Conservation (phyloP, 2,113 vertebrate genomes). For the Plecotus auritus region DNA sequence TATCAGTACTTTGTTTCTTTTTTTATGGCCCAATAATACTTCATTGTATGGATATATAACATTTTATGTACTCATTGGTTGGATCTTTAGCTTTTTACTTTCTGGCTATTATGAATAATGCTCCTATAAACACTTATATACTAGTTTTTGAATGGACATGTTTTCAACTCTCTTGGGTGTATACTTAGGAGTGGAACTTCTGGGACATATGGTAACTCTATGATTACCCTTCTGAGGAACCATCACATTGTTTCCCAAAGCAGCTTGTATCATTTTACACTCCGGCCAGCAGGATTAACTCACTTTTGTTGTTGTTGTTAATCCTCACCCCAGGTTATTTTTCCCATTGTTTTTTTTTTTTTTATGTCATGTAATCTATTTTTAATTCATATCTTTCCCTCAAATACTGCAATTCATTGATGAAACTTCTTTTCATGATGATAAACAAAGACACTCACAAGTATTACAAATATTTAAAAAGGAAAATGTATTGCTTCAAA, state of each 20-base stretch:
- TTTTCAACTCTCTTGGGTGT: not conserved
- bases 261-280: not conserved
- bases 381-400: not conserved
- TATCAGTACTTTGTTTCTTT: not conserved
- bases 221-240: not conserved
- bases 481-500: slow-evolving; percentile 43
- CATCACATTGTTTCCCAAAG: not conserved
- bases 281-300: not conserved
- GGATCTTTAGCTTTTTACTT: not conserved
- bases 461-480: slow-evolving; percentile 36
- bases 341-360: too few species aligned
- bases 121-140: not conserved
- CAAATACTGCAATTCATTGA: slow-evolving; percentile 58
- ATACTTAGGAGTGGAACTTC: not conserved
- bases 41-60: not conserved
- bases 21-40: not conserved
- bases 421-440: slow-evolving; percentile 9
- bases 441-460: slow-evolving; percentile 44
- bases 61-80: not conserved
- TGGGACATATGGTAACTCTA: not conserved
- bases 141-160: not conserved
- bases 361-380: not conserved
- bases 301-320: too few species aligned
- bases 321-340: too few species aligned
- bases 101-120: not conserved